A percentile compares a stretch with the other conserved stretches of the same genome.
phyloP scores from a whole-genome alignment of 2,113 vertebrate species.

The Ursus arctos region DNA sequence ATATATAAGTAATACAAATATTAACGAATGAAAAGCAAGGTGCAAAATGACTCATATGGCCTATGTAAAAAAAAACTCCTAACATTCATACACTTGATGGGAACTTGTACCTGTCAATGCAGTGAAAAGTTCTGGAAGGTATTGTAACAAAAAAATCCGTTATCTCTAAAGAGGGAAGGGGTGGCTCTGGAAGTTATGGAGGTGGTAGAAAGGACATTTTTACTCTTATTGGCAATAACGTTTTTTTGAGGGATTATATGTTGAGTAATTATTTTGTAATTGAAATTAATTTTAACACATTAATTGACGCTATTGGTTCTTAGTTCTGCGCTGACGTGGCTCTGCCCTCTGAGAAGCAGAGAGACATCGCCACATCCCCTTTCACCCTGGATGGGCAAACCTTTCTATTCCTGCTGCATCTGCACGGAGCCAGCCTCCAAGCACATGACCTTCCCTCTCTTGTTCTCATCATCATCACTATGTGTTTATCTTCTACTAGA shows the following conservation, averaged over 20 bases:
- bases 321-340: background rate
- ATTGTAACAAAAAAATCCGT: background rate
- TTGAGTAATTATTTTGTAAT: background rate
- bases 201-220: background rate
- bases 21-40: background rate
- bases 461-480: background rate
- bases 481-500: background rate
- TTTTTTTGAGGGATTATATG: background rate
- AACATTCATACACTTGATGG: background rate
- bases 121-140: background rate
- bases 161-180: background rate
- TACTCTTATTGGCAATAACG: background rate
- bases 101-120: background rate
- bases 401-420: background rate
- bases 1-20: background rate
- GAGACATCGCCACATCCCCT: rapidly evolving
- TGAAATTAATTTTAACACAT: background rate
- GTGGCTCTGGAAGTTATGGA: background rate
- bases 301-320: background rate
- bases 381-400: background rate
- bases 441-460: background rate
- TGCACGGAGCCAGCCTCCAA: background rate
- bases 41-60: background rate
- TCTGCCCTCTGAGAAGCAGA: background rate
- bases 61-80: background rate